Evolutionary conservation across 2,113 vertebrate genomes (phyloP).

Genomic region (Sceloporus tristichus): DNA sequence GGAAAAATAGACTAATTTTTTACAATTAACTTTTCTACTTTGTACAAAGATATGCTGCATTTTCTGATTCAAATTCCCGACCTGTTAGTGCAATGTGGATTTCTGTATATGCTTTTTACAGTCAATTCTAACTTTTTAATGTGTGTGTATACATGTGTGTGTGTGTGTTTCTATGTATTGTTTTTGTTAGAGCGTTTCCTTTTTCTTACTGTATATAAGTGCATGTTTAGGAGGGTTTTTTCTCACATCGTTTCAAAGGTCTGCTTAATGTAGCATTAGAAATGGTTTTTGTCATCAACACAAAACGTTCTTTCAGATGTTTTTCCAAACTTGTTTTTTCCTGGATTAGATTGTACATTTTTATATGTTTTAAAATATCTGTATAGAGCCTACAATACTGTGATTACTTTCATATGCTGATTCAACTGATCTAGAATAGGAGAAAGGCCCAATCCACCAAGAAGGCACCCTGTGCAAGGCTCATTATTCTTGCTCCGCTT

Average conservation of each 20-base stretch:
- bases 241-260: constrained; percentile 18
- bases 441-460: not conserved
- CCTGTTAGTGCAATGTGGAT: constrained; percentile 60
- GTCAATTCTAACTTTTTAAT: constrained; percentile 64
- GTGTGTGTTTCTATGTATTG: constrained; percentile 23
- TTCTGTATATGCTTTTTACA: constrained; percentile 67
- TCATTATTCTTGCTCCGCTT: not conserved
- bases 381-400: constrained; percentile 59
- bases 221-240: constrained; percentile 21
- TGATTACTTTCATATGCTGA: constrained; percentile 50
- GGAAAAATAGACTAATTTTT: constrained; percentile 68
- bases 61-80: constrained; percentile 70
- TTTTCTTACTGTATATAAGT: constrained; percentile 18
- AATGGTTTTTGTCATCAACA: constrained; percentile 5
- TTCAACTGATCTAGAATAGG: not conserved
- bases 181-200: constrained; percentile 55
- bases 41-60: constrained; percentile 70
- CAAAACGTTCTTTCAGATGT: not conserved
- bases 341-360: constrained; percentile 12
- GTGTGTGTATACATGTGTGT: not conserved
- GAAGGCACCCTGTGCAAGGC: not conserved
- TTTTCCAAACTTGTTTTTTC: not conserved
- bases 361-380: constrained; percentile 51
- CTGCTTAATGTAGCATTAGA: constrained; percentile 28
- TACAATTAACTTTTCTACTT: constrained; percentile 76